Conservation (phyloP, 2,797 vertebrate genomes). For the Melanotaenia maccullochi region DNA sequence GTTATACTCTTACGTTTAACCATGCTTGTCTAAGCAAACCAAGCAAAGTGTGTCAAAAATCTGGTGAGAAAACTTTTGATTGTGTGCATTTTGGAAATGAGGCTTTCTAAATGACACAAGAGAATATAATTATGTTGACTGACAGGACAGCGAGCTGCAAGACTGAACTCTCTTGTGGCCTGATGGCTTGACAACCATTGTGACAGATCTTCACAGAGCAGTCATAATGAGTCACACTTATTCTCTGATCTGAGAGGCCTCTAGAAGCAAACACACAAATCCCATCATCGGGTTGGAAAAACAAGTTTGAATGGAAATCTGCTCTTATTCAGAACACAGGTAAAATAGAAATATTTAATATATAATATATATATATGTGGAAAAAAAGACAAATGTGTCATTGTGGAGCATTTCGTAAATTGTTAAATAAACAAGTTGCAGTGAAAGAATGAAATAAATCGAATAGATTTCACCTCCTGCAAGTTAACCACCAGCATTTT, state of each 20-base stretch:
- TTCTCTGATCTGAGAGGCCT: conserved; percentile 2
- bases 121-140: conserved; percentile 38
- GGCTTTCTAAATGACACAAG: neutral
- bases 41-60: neutral
- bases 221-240: conserved; percentile 19
- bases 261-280: neutral
- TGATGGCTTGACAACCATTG: neutral
- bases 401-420: too few species aligned
- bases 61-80: neutral
- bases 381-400: too few species aligned
- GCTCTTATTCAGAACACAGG: neutral
- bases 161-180: conserved; percentile 13
- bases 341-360: too few species aligned
- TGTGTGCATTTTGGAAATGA: neutral
- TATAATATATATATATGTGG: too few species aligned
- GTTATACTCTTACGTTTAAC: too few species aligned
- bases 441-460: too few species aligned
- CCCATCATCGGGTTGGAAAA: neutral
- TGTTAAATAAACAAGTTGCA: too few species aligned
- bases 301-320: neutral
- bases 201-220: conserved; percentile 3
- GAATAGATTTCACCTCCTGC: too few species aligned
- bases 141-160: conserved; percentile 23
- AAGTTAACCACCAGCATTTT: too few species aligned
- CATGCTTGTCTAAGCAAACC: too few species aligned